Evolutionary conservation across 2,113 vertebrate genomes (phyloP), one percentile per base, ranked within the genome.

Genomic region (Tautogolabrus adspersus): DNA sequence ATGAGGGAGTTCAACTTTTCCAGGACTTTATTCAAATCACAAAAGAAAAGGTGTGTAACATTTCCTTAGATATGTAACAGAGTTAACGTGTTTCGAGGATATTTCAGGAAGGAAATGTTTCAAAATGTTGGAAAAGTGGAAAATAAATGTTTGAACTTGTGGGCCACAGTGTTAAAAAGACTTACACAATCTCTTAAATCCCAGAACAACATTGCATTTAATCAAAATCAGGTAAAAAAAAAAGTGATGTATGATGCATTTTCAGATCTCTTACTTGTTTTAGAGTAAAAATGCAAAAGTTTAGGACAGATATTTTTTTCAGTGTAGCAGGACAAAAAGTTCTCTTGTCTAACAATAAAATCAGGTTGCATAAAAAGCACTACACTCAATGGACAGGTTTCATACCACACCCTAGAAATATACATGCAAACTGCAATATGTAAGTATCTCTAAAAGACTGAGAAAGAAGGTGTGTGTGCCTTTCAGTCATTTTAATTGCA

Each of bases 321-420:
- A 61, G 47, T 72, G 79, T 56, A 30, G 10, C 4, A 52, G 86
- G 16, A 87, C 79, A 88, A 26, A 72, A 69, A 23, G 86, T 69
- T 74, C 63, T 22, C n/a, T 40, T 44, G 10, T 49, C 12, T 18
- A 58, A 55, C 15, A 52, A 38, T 5, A 15, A 10, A 72, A n/a
- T 10, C 16, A 8, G 0, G 15, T 5, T 44, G 57, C 21, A 59
- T 23, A n/a, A 59, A 30, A 15, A 4, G 0, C 30, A 30, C 34
- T 54, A 38, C 13, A 26, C n/a, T 11, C 1, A 42, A 12, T 1
- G 22, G 9, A 6, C 19, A 56, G 3, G 22, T 15, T 30, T 46
- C 18, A 60, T 19, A 73, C 0, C 10, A 42, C 2, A 46, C 6
- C 37, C 5, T 0, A 57, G 5, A 51, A 34, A 21, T n/a, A 40